Evolutionary conservation across 2,888 invertebrate species (phyloP).

Genomic region (Chesias legatella): DNA sequence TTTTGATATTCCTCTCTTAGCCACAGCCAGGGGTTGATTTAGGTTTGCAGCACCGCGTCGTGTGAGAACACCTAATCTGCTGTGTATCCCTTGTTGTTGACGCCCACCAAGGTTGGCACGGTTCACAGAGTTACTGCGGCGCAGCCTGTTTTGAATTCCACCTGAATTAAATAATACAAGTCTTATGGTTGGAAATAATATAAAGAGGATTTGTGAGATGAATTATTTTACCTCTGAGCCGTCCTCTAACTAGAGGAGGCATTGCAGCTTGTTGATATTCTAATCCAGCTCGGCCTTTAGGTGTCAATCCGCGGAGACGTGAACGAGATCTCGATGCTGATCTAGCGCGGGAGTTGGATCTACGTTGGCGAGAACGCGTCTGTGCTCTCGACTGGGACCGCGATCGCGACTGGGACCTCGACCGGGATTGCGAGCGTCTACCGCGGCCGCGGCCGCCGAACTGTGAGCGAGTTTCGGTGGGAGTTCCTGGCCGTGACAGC

Average conservation of each 20-base stretch:
- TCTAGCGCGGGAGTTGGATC: slow-evolving; percentile 50
- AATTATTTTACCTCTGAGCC: slow-evolving; percentile 34
- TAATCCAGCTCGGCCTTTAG: slow-evolving; percentile 65
- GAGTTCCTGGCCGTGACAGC: slow-evolving; percentile 41
- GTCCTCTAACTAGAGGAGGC: slow-evolving; percentile 52
- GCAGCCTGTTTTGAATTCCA: slow-evolving; percentile 49
- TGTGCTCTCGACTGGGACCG: slow-evolving; percentile 35
- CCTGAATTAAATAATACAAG: slow-evolving; percentile 50
- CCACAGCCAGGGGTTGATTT: slow-evolving; percentile 58
- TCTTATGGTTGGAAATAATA: background rate
- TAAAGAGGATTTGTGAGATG: background rate
- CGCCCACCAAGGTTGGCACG: slow-evolving; percentile 40
- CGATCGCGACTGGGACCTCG: slow-evolving; percentile 38
- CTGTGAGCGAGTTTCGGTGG: slow-evolving; percentile 41
- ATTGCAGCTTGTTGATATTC: slow-evolving; percentile 48
- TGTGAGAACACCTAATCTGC: slow-evolving; percentile 60
- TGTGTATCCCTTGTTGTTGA: slow-evolving; percentile 42
- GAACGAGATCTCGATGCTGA: slow-evolving; percentile 63
- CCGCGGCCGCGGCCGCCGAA: slow-evolving; percentile 43
- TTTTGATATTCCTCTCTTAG: slow-evolving; percentile 69
- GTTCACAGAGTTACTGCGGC: slow-evolving; percentile 52
- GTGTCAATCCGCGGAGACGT: slow-evolving; percentile 56
- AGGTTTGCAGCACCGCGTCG: slow-evolving; percentile 49
- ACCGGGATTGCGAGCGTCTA: slow-evolving; percentile 45
- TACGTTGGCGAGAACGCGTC: slow-evolving; percentile 41